These are phyloP conservation scores for Botrylloides violaceus DNA, from an alignment of 23 tunicate species.

Conservation along the genomic window DNA sequence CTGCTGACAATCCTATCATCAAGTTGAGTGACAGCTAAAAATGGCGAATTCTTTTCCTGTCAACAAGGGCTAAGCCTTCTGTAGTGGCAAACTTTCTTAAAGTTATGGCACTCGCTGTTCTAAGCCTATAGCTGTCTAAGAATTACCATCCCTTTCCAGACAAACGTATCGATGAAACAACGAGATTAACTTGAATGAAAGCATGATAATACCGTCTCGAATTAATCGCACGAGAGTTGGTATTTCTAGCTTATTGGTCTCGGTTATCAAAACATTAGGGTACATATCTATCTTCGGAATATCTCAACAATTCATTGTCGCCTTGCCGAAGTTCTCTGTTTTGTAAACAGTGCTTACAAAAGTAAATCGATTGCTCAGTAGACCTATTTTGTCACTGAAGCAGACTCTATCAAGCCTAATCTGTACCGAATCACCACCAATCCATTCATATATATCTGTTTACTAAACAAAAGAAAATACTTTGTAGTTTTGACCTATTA, in stretches of 20 bases:
- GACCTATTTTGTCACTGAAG: background rate
- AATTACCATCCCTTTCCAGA: too few relatives aligned
- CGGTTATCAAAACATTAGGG: background rate
- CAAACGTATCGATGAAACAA: too few relatives aligned
- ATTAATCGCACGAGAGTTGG: background rate
- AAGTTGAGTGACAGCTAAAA: too few relatives aligned
- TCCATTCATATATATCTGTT: background rate
- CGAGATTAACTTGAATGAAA: background rate
- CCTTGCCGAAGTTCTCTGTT: background rate
- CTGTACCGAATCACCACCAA: background rate
- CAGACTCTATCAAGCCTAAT: background rate
- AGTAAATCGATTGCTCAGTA: background rate
- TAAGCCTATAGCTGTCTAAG: too few relatives aligned
- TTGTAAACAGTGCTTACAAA: background rate
- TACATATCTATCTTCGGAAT: background rate
- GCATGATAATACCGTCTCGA: background rate
- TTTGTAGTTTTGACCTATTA: background rate
- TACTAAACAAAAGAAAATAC: background rate
- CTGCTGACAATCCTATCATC: too few relatives aligned
- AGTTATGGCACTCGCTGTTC: too few relatives aligned
- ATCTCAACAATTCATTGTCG: conserved; percentile 1
- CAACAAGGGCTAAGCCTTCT: too few relatives aligned
- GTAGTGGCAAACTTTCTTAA: too few relatives aligned
- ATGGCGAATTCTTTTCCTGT: too few relatives aligned
- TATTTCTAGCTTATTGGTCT: background rate